These are phyloP conservation scores for Julus scandinavius DNA, from an alignment of 2,888 invertebrate species.

Conservation along the genomic window DNA sequence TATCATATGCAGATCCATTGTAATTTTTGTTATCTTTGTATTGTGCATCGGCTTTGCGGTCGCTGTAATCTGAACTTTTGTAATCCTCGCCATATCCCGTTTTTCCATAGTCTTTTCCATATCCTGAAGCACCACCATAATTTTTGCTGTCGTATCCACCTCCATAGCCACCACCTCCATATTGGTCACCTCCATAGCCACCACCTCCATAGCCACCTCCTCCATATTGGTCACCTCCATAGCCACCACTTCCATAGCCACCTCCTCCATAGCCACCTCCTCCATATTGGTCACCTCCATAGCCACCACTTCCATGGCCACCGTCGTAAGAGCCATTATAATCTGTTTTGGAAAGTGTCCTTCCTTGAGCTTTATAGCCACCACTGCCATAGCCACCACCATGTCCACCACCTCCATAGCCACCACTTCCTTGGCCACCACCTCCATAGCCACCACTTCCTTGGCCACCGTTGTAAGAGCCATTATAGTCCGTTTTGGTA, in stretches of 20 bases:
- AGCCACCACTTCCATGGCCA: background rate
- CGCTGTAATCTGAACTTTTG: slow-evolving; percentile 13
- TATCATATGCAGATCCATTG: slow-evolving; percentile 43
- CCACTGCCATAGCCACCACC: background rate
- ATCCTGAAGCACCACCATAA: background rate
- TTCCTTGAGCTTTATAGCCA: background rate
- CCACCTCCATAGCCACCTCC: background rate
- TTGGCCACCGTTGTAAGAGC: background rate
- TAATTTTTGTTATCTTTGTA: background rate
- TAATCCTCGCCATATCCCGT: slow-evolving; percentile 39
- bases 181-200: background rate
- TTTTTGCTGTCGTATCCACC: slow-evolving; percentile 24
- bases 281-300: background rate
- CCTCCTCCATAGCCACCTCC: background rate
- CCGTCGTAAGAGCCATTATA: background rate
- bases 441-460: slow-evolving; percentile 25
- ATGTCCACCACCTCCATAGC: slow-evolving; percentile 22
- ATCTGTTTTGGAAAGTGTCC: too few species aligned
- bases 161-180: background rate
- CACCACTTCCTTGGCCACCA: background rate
- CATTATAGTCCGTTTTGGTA: background rate
- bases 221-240: background rate
- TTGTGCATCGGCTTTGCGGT: background rate
- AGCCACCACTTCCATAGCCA: background rate
- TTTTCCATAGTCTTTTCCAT: slow-evolving; percentile 51